A percentile compares a stretch with the other conserved stretches of the same genome.
These are phyloP conservation scores for Trachelus tabidus DNA, from an alignment of 2,888 invertebrate genomes.

Conservation along the genomic window DNA sequence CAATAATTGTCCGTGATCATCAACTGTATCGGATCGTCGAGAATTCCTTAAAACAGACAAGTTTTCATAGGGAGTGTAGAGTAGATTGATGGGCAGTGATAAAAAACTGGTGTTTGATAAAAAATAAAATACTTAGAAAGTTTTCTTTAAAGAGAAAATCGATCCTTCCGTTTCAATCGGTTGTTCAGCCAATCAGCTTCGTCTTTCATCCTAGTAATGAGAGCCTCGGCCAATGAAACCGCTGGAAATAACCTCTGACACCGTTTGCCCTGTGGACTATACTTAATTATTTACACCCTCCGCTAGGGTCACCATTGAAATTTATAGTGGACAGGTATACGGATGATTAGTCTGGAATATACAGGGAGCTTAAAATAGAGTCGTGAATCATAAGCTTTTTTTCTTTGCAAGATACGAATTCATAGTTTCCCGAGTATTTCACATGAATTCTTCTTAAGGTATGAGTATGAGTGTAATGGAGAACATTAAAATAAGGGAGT, in stretches of 20 bases:
- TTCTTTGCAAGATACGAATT: background rate
- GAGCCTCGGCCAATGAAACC: background rate
- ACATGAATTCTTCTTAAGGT: background rate
- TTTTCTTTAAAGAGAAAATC: background rate
- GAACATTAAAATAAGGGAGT: too few relatives aligned
- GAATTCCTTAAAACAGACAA: background rate
- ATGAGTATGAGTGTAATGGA: background rate
- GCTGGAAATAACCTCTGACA: background rate
- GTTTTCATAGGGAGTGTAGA: background rate
- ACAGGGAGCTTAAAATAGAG: background rate
- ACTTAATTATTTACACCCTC: background rate
- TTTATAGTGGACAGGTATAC: background rate
- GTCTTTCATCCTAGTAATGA: background rate
- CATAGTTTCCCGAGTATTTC: background rate
- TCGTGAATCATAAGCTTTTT: background rate
- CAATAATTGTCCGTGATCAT: background rate
- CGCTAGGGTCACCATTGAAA: background rate
- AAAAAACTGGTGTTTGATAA: background rate
- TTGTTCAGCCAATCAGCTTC: background rate
- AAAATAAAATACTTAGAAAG: background rate
- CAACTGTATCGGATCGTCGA: background rate
- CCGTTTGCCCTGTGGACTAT: background rate
- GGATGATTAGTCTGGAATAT: too few relatives aligned
- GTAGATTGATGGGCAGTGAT: background rate
- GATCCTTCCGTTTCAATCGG: background rate